phyloP scores from a whole-genome alignment of 2,888 invertebrate genomes.

The Rhodophaea formosa region DNA sequence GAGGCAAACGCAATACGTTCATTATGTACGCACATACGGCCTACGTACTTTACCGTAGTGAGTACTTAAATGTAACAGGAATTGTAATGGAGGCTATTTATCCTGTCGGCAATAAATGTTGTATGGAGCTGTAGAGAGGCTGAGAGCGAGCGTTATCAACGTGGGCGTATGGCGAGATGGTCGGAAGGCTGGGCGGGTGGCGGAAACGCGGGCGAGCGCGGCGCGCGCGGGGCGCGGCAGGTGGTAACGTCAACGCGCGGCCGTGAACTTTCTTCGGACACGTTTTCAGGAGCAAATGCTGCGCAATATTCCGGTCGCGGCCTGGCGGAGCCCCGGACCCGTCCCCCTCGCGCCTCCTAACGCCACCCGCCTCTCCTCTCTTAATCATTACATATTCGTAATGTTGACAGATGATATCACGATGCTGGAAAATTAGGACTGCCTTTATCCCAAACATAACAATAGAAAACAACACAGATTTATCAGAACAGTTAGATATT shows the following conservation, averaged over 20 bases:
- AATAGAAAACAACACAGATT: slow-evolving; percentile 7
- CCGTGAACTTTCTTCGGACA: slow-evolving; percentile 82
- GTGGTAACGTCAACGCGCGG: slow-evolving; percentile 78
- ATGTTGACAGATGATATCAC: slow-evolving; percentile 21
- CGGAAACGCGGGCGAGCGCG: slow-evolving; percentile 36
- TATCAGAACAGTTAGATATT: background rate
- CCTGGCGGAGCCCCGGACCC: slow-evolving; percentile 56
- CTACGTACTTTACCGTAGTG: background rate
- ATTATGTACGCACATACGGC: background rate
- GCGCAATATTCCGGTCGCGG: slow-evolving; percentile 70
- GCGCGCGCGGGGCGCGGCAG: slow-evolving; percentile 54
- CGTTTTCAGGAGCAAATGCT: slow-evolving; percentile 78
- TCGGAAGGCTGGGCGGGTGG: slow-evolving; percentile 49
- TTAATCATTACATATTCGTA: slow-evolving; percentile 29
- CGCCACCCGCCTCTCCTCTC: slow-evolving; percentile 30
- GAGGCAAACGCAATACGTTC: slow-evolving; percentile 3
- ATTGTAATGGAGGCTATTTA: slow-evolving; percentile 31
- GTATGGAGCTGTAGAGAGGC: slow-evolving; percentile 5
- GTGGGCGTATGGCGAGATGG: slow-evolving; percentile 36
- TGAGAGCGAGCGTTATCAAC: background rate
- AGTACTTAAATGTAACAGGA: slow-evolving; percentile 27
- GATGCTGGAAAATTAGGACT: background rate
- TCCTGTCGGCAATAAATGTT: slow-evolving; percentile 30
- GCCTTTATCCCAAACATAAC: background rate
- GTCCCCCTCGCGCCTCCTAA: slow-evolving; percentile 40